A percentile compares a stretch with the other conserved stretches of the same genome.
Evolutionary conservation across 2,797 vertebrate species (phyloP).

Genomic region (Limnodromus scolopaceus): DNA sequence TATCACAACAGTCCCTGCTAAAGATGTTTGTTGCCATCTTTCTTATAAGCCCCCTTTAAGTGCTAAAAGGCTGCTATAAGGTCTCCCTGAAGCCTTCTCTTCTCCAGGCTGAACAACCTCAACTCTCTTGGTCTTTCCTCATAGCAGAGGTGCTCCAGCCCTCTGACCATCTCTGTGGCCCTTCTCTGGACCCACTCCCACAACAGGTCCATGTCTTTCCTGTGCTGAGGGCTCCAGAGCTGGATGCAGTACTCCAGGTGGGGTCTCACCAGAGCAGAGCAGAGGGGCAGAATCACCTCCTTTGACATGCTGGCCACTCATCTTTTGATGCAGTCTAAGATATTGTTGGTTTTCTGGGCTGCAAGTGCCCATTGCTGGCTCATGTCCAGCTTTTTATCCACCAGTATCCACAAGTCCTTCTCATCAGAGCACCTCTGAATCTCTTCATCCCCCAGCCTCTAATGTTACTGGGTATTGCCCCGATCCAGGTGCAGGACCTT

Average conservation of each 20-base stretch:
- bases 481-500: neutral
- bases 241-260: neutral
- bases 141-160: neutral
- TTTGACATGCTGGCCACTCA: neutral
- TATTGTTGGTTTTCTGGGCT: neutral
- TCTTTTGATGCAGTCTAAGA: neutral
- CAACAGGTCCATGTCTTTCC: no score
- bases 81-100: neutral
- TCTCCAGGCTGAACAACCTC: neutral
- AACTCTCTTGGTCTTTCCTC: neutral
- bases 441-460: neutral
- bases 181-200: neutral
- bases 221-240: neutral
- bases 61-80: neutral
- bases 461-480: accelerated
- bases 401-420: neutral
- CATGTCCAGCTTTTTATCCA: neutral
- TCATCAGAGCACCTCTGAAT: neutral
- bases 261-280: neutral
- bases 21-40: no score
- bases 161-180: neutral
- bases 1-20: neutral
- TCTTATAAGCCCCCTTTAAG: neutral
- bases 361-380: neutral
- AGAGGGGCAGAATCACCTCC: neutral